Conservation (phyloP, 2,797 vertebrate genomes). For the Geotrypetes seraphini region DNA sequence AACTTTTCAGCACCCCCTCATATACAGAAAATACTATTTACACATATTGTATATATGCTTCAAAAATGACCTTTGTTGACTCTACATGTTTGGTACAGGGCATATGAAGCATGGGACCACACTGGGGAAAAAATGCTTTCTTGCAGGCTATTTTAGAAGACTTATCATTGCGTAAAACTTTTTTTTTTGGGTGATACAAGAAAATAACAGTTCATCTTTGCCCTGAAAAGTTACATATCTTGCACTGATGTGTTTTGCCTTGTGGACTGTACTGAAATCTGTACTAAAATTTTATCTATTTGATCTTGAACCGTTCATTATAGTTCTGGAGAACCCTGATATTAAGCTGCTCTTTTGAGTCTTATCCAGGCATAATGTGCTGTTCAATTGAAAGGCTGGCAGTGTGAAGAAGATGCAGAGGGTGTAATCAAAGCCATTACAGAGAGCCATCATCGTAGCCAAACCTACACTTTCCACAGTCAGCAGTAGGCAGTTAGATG, state of each 20-base stretch:
- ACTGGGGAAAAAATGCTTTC: too few relatives aligned
- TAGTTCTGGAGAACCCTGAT: conserved; percentile 49
- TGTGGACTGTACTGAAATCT: conserved; percentile 29
- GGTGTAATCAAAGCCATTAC: conserved; percentile 68
- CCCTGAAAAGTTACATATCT: conserved; percentile 6
- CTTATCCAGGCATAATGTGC: conserved; percentile 54
- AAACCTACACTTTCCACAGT: conserved; percentile 57
- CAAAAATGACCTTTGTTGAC: too few relatives aligned
- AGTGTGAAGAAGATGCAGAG: conserved; percentile 52
- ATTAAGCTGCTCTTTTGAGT: conserved; percentile 58
- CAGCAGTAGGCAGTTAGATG: conserved; percentile 44
- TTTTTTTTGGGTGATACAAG: neutral
- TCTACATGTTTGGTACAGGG: too few relatives aligned
- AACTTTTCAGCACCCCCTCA: too few relatives aligned
- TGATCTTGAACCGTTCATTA: conserved; percentile 51
- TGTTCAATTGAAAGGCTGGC: conserved; percentile 51
- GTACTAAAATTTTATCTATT: conserved; percentile 44
- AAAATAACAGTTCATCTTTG: conserved; percentile 25
- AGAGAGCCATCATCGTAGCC: conserved; percentile 46
- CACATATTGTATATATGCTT: too few relatives aligned
- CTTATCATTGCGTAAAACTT: too few relatives aligned
- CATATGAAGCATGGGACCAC: too few relatives aligned
- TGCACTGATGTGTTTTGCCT: conserved; percentile 32
- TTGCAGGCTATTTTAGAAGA: too few relatives aligned
- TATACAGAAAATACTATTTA: too few relatives aligned